phyloP scores from a whole-genome alignment of 2,797 vertebrate species.

The Tympanoctomys barrerae region DNA sequence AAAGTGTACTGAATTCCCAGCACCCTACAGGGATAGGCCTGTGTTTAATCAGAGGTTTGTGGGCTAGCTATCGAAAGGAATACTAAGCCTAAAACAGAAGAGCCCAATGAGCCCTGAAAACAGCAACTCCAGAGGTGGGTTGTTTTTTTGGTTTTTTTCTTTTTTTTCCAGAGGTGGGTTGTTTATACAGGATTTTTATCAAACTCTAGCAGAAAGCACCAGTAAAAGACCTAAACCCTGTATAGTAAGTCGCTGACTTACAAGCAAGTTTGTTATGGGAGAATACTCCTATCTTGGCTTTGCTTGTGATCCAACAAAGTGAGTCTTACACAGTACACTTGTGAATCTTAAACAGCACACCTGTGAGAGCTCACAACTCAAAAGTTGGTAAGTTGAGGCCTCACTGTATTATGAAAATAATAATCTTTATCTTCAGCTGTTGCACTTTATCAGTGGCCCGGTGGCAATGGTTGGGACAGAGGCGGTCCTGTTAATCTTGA shows the following conservation, averaged over 20 bases:
- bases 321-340: neutral
- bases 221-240: neutral
- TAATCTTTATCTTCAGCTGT: neutral
- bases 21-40: neutral
- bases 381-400: neutral
- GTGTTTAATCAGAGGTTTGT: neutral
- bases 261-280: neutral
- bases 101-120: slow-evolving; percentile 16
- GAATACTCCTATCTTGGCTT: neutral
- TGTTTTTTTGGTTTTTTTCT: neutral
- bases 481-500: slow-evolving; percentile 62
- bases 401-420: neutral
- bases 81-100: neutral
- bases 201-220: neutral
- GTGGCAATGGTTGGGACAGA: slow-evolving; percentile 36
- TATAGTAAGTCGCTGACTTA: neutral
- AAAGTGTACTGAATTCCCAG: neutral
- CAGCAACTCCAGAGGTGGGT: neutral
- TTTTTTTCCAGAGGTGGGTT: neutral
- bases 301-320: neutral
- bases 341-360: neutral
- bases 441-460: slow-evolving; percentile 7
- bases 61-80: neutral
- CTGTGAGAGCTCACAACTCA: neutral
- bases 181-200: neutral